Evolutionary conservation across 1,140 invertebrate genomes (phyloP).

Genomic region (Trigoniulus corallinus): DNA sequence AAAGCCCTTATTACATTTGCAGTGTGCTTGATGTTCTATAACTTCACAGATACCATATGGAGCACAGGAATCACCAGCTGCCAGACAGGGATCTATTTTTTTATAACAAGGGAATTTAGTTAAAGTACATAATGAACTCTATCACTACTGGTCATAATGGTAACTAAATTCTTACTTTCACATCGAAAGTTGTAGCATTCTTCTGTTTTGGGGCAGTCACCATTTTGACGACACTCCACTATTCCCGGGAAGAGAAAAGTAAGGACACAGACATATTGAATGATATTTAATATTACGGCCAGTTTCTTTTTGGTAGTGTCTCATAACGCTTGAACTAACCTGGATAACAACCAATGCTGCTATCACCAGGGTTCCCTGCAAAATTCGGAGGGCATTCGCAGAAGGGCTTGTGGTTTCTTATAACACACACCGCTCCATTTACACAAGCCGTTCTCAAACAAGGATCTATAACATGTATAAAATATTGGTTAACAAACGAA

Average conservation of each 20-base stretch:
- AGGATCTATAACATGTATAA: slow-evolving; percentile 13
- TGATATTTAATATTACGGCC: no score
- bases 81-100: slow-evolving; percentile 13
- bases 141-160: background rate
- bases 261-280: slow-evolving; percentile 1
- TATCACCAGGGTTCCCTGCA: slow-evolving; percentile 11
- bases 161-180: slow-evolving; percentile 13
- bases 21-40: slow-evolving; percentile 15
- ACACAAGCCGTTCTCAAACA: slow-evolving; percentile 17
- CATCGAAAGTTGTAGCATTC: slow-evolving; percentile 19
- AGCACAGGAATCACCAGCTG: slow-evolving; percentile 10
- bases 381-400: slow-evolving; percentile 16
- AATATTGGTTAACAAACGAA: no score
- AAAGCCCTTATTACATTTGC: slow-evolving; percentile 10
- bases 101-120: background rate
- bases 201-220: slow-evolving; percentile 13
- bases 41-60: slow-evolving; percentile 18
- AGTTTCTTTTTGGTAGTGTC: no score
- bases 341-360: slow-evolving; percentile 8
- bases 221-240: slow-evolving; percentile 18
- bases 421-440: slow-evolving; percentile 15
- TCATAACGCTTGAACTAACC: background rate
- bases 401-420: slow-evolving; percentile 15
- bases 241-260: background rate
- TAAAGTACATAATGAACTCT: background rate